A percentile compares a stretch with the other conserved stretches of the same genome.
Evolutionary conservation across 2,113 vertebrate species (phyloP).

Genomic region (Mus musculus): DNA sequence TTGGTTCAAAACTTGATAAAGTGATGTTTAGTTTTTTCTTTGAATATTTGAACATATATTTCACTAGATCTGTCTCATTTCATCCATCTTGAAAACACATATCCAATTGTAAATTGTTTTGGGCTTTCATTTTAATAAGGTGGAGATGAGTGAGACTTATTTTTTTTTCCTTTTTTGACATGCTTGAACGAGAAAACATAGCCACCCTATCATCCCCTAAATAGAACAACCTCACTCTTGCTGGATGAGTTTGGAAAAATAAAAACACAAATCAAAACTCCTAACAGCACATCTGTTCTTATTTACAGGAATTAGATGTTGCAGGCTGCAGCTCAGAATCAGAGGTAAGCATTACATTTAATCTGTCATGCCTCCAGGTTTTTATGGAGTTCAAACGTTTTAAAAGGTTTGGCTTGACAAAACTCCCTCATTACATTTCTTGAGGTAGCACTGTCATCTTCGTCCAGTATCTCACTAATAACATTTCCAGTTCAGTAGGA

Average conservation of each 20-base stretch:
- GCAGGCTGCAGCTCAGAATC: conserved; percentile 59
- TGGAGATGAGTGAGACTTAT: conserved; percentile 46
- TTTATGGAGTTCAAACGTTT: conserved; percentile 58
- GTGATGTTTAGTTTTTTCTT: neutral
- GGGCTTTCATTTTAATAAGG: neutral
- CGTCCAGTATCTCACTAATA: conserved; percentile 34
- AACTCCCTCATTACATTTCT: conserved; percentile 55
- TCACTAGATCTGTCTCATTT: conserved; percentile 22
- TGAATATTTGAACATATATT: conserved; percentile 44
- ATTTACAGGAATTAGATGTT: conserved; percentile 79
- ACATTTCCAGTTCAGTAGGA: conserved; percentile 60
- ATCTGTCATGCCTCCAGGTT: conserved; percentile 69
- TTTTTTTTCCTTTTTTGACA: conserved; percentile 70
- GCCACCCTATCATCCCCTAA: conserved; percentile 47
- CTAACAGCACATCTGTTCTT: conserved; percentile 82
- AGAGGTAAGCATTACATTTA: conserved; percentile 66
- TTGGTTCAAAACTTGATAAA: neutral
- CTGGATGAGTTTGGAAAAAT: conserved; percentile 65
- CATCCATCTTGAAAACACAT: conserved; percentile 25
- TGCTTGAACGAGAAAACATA: conserved; percentile 69
- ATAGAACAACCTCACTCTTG: conserved; percentile 55
- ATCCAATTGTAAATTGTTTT: conserved; percentile 2
- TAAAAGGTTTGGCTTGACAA: conserved; percentile 68
- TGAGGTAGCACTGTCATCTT: conserved; percentile 48
- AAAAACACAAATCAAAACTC: conserved; percentile 82